A percentile compares a stretch with the other conserved stretches of the same genome.
These are phyloP conservation scores for Symphodus melops DNA, from an alignment of 2,113 vertebrate genomes.

Conservation along the genomic window DNA sequence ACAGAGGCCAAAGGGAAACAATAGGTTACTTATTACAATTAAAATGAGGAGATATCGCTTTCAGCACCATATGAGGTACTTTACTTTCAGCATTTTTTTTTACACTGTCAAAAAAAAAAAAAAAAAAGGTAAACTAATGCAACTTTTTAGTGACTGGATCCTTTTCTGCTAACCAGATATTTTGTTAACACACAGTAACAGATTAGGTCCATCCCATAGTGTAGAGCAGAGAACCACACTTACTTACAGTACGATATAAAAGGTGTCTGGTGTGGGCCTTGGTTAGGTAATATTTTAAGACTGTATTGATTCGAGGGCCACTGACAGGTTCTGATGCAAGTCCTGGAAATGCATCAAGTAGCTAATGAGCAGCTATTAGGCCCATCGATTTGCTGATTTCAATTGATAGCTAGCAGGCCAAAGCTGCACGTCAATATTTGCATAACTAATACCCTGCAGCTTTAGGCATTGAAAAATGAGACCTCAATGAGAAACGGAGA, in stretches of 20 bases:
- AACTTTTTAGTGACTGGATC: not conserved
- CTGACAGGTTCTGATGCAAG: slow-evolving; percentile 85
- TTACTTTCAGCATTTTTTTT: not conserved
- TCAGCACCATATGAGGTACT: slow-evolving; percentile 25
- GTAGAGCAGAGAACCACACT: slow-evolving; percentile 23
- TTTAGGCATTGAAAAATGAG: slow-evolving; percentile 88
- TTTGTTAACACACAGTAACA: slow-evolving; percentile 32
- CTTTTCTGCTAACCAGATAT: slow-evolving; percentile 36
- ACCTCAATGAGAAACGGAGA: slow-evolving; percentile 81
- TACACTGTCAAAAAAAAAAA: not conserved
- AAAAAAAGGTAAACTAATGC: not conserved
- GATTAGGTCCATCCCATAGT: not conserved
- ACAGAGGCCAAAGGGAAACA: slow-evolving; percentile 42
- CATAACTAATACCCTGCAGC: slow-evolving; percentile 90
- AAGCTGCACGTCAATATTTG: slow-evolving; percentile 93
- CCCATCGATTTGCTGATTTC: slow-evolving; percentile 96
- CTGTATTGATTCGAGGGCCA: slow-evolving; percentile 85
- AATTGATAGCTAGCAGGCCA: slow-evolving; percentile 94
- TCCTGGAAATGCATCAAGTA: slow-evolving; percentile 91
- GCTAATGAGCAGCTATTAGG: slow-evolving; percentile 97
- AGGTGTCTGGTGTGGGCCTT: slow-evolving; percentile 66
- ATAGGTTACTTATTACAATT: slow-evolving; percentile 63
- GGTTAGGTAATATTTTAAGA: slow-evolving; percentile 89
- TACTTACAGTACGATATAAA: slow-evolving; percentile 68
- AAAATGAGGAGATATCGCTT: slow-evolving; percentile 10